phyloP scores from a whole-genome alignment of 2,113 vertebrate species.

The Cavia aperea region DNA sequence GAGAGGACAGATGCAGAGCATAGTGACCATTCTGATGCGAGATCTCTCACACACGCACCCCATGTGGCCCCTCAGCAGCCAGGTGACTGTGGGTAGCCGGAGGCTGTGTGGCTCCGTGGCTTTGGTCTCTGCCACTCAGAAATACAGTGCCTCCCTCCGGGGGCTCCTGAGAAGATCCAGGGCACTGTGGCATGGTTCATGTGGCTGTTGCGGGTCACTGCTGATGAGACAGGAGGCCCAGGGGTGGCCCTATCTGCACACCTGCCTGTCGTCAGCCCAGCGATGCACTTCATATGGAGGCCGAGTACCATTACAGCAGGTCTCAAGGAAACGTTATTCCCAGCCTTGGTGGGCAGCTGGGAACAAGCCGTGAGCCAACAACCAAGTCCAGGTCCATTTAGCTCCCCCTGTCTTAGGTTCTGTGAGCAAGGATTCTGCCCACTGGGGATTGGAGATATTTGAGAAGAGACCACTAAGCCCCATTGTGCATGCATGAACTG shows the following conservation, averaged over 20 bases:
- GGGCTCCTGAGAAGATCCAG: neutral
- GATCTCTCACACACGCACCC: neutral
- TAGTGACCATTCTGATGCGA: fast-evolving
- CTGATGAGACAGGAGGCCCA: neutral
- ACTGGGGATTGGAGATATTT: neutral
- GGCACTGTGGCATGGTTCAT: no score
- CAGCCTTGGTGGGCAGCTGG: neutral
- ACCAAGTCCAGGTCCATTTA: slow-evolving; percentile 44
- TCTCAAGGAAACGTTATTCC: no score
- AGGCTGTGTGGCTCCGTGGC: neutral
- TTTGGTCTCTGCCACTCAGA: neutral
- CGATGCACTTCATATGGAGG: fast-evolving
- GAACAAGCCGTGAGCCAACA: neutral
- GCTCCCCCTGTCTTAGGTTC: neutral
- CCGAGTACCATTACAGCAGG: fast-evolving
- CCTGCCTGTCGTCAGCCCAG: neutral
- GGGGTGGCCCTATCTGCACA: neutral
- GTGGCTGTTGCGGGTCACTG: neutral
- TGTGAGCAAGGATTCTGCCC: neutral
- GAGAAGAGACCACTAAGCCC: neutral
- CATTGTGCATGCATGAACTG: fast-evolving
- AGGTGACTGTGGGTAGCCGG: neutral
- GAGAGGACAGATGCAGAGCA: neutral
- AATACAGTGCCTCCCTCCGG: neutral
- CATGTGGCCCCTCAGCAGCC: neutral